These are phyloP conservation scores for Danio albolineatus DNA, from an alignment of 2,797 vertebrate genomes.

Conservation along the genomic window DNA sequence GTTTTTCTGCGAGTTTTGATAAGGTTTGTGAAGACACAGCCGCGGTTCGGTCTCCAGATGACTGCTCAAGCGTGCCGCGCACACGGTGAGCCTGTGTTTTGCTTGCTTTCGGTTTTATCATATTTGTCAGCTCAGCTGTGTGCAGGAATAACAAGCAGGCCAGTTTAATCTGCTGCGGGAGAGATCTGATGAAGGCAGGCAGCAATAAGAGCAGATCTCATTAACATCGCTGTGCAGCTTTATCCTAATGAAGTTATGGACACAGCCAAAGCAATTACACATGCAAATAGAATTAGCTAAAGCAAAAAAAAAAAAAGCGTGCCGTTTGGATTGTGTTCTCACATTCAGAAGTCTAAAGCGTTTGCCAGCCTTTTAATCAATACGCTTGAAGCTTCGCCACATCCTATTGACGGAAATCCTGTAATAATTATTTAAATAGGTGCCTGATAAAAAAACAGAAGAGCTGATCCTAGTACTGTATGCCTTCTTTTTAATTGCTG, in stretches of 20 bases:
- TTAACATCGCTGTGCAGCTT: constrained; percentile 80
- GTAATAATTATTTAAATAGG: constrained; percentile 47
- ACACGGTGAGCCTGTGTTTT: constrained; percentile 24
- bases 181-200: constrained; percentile 80
- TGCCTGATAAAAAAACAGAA: background rate
- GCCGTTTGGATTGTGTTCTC: constrained; percentile 81
- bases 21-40: constrained; percentile 21
- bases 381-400: constrained; percentile 78
- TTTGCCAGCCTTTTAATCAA: constrained; percentile 80
- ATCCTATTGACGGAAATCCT: constrained; percentile 62
- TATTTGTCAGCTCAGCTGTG: constrained; percentile 57
- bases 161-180: constrained; percentile 60
- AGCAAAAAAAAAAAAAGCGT: constrained; percentile 64
- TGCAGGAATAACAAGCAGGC: constrained; percentile 57
- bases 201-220: constrained; percentile 83
- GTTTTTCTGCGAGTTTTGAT: constrained; percentile 10
- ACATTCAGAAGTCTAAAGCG: constrained; percentile 71
- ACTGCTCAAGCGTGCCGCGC: constrained; percentile 9
- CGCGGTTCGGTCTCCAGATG: background rate
- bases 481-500: background rate
- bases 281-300: constrained; percentile 82
- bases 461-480: background rate
- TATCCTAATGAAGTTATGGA: constrained; percentile 80
- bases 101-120: constrained; percentile 49
- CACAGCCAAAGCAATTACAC: constrained; percentile 82